phyloP scores from a whole-genome alignment of 2,888 invertebrate species.

The Cataglyphis altisquamis region DNA sequence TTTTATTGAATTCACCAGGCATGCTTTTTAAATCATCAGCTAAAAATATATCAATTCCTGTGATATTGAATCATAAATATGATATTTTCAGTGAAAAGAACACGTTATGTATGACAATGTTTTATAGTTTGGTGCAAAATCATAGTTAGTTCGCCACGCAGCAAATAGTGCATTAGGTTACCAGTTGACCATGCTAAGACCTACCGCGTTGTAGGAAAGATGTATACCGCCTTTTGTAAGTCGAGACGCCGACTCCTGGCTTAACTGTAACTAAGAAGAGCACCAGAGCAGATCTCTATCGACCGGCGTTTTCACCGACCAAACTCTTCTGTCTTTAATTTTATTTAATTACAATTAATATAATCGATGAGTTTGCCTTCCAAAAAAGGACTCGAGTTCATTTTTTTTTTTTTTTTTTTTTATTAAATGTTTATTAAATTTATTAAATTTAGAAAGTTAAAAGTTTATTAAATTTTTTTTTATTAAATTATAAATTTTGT shows the following conservation, averaged over 20 bases:
- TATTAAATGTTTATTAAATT: no score
- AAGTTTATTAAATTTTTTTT: no score
- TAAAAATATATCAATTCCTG: conserved; percentile 7
- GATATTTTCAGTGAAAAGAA: background rate
- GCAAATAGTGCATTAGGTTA: conserved; percentile 78
- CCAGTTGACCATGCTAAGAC: conserved; percentile 80
- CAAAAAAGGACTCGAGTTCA: background rate
- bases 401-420: background rate
- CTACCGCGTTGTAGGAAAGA: conserved; percentile 74
- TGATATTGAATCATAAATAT: background rate
- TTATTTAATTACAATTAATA: conserved; percentile 5
- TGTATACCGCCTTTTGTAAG: conserved; percentile 79
- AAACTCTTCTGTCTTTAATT: no score
- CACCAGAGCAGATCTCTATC: background rate
- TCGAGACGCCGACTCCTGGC: conserved; percentile 61
- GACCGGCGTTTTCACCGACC: background rate
- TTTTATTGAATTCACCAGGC: background rate
- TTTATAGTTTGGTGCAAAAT: background rate
- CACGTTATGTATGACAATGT: background rate
- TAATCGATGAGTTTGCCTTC: background rate
- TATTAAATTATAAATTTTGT: no score
- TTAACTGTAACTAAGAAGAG: conserved; percentile 66
- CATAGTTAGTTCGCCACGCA: conserved; percentile 56
- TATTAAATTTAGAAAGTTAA: no score
- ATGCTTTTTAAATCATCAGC: background rate